Base-by-base conservation (phyloP, 2,888 invertebrate species). In the Drosophila recens region DNA sequence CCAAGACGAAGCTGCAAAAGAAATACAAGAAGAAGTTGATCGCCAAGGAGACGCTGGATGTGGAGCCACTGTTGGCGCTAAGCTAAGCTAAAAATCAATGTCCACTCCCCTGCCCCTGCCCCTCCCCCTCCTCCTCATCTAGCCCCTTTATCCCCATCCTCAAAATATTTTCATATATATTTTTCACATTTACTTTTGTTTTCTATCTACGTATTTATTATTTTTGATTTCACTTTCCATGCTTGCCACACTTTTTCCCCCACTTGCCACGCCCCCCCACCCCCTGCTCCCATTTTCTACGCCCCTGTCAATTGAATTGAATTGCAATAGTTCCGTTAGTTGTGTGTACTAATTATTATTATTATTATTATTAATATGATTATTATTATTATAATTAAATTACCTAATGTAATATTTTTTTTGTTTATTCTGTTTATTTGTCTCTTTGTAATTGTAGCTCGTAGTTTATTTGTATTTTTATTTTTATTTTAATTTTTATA, bases 1-100 rank as follows among this genome's bases (percentile, higher is more conserved):
- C 94, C 63, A 93, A 93, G 68, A 90, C 94, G 46, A 92, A 93
- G 63, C 91, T 94, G 34, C 94, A 94, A 79, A 94, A 93, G 80
- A 93, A 94, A 84, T 94, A 94, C 80, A 91, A 93, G 77, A 93
- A 93, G 77, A 92, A 94, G 75, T 64, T 87, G 8, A 80, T 82
- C 13, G 83, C 91, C 62, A 92, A 93, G 79, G 91, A 92, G 38
- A 8, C 49, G 36, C 58, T 65, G 33, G 92, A 93, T 15, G 90
- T 91, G 58, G 93, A 93, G 75, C 93, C 93, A 5, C 77, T 93
- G 23, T 72, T 93, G 82, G 93, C 93, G 9, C 80, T 93, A 59
- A 93, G 92, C 80, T 92, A 92, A 93, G 87, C 30, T 30, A 17
- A 34, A 4, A 23, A n/a, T 23, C 23, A 23, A 23, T 36, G 5